Evolutionary conservation across 2,797 vertebrate species (phyloP), one percentile per base, ranked within the genome.

Genomic region (Onychomys torridus): DNA sequence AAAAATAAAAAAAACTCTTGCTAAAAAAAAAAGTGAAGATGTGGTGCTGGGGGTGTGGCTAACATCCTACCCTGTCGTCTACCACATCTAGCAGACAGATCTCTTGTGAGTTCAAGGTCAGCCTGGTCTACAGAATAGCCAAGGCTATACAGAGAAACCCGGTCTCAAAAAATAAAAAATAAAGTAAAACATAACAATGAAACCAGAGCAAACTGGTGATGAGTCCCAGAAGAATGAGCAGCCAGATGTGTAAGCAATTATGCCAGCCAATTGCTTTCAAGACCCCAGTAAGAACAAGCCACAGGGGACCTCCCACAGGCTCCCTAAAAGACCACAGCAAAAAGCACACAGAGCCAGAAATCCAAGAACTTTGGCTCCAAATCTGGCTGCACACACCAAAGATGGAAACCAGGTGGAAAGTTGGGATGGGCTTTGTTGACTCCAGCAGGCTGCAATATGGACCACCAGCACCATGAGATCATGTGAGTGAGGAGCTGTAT

Each of bases 401-500:
- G 59, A 32, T 21, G 7, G 17, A 25, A 63, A 32, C 23, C 0
- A 1, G 9, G 16, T 49, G 9, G 14, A 9, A 23, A 71, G 46
- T 43, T 0, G 9, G 0, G 6, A 0, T 65, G 63, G 40, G 46
- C 27, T 40, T 1, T 0, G 40, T 40, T 2, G 9, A 19, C 46
- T 55, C 43, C 40, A 23, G 49, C 76, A 76, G 37, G 71, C 40
- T 46, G 52, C 43, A 43, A 37, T 6, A 6, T 9, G 0, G 0
- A 19, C 12, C 37, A 63, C 37, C 0, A 1, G 32, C 1, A 0
- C 27, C 1, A 21, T 0, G 6, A 2, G 29, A 55, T 27, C 21
- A 9, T 2, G 4, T 23, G n/a, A 86, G 61, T 32, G 43, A 3
- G 0, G 27, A 82, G 12, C 43, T 16, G 21, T 27, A 0, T 2